Evolutionary conservation across 2,888 invertebrate species (phyloP).

Genomic region (Agriotes lineatus): DNA sequence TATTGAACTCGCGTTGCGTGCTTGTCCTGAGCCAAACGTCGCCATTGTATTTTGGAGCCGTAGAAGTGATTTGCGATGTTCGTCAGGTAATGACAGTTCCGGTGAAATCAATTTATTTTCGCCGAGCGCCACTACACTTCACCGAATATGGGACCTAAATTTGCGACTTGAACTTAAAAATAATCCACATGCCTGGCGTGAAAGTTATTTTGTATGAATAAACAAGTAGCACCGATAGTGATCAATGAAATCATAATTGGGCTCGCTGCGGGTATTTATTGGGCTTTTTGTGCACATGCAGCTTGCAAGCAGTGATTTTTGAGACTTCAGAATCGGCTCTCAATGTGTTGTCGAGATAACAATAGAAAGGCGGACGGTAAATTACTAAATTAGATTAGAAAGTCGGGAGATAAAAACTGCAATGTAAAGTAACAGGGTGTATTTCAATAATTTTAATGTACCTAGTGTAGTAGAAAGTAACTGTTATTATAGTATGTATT

Average conservation of each 20-base stretch:
- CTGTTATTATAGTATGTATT: background rate
- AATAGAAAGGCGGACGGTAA: too few relatives aligned
- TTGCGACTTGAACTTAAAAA: conserved; percentile 28
- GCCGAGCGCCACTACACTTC: conserved; percentile 13
- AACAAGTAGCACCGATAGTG: conserved; percentile 36
- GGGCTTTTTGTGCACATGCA: background rate
- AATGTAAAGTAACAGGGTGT: too few relatives aligned
- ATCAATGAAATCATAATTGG: conserved; percentile 17
- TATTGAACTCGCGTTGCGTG: background rate
- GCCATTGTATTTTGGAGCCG: background rate
- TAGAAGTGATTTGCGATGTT: conserved; percentile 10
- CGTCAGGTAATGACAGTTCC: conserved; percentile 18
- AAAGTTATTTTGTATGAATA: conserved; percentile 32
- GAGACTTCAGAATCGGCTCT: too few relatives aligned
- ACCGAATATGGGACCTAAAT: conserved; percentile 9
- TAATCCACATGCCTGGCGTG: conserved; percentile 29
- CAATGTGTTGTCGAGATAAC: too few relatives aligned
- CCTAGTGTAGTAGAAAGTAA: too few relatives aligned
- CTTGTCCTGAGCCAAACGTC: background rate
- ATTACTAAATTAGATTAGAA: too few relatives aligned
- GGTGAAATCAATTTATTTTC: conserved; percentile 35
- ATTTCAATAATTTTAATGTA: too few relatives aligned
- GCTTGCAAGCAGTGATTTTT: background rate
- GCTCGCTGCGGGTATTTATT: background rate
- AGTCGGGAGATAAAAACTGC: too few relatives aligned